Base-by-base conservation (phyloP, 2,113 vertebrate genomes). In the Macquaria australasica region DNA sequence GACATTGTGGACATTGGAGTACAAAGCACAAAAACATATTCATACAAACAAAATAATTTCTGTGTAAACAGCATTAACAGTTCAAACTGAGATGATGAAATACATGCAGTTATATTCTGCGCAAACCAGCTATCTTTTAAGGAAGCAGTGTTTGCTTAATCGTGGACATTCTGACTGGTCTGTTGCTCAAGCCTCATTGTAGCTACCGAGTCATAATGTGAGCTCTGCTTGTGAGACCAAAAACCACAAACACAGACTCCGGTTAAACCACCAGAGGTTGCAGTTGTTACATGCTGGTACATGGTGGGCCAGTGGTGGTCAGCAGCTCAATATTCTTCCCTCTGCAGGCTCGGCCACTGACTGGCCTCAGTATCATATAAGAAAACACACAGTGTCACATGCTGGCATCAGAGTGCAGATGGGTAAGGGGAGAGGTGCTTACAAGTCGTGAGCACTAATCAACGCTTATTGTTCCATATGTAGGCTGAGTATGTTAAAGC, bases 211-310 rank as follows among this genome's bases (percentile, higher is more conserved):
- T 8, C 15, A 10, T 60, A 37, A 39, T 39, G 31, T 39, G n/a
- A 41, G 45, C 31, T 41, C 45, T 50, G 41, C 9, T 5, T 55
- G 34, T 21, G 5, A n/a, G 18, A 25, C 6, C 3, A 23, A 60
- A 39, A 76, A n/a, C 11, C 48, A 51, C 48, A 64, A 48, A 66
- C 8, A 45, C 23, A 55, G 50, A 25, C 48, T 21, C 8, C 31
- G 9, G 43, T 25, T 16, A 73, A 73, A 64, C 34, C 58, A 71
- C 31, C 23, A 34, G n/a, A 63, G 56, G 43, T 6, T 62, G 45
- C 58, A 56, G 59, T 34, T 56, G 62, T 25, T 73, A 63, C 34
- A 43, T 31, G 58, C 48, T 64, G 34, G 69, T 66, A 28, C 37
- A 55, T 1, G 5, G 11, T 25, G 60, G 39, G 21, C 39, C 37